Base-by-base conservation (phyloP, 2,113 vertebrate species). In the Corythornis vintsioides region DNA sequence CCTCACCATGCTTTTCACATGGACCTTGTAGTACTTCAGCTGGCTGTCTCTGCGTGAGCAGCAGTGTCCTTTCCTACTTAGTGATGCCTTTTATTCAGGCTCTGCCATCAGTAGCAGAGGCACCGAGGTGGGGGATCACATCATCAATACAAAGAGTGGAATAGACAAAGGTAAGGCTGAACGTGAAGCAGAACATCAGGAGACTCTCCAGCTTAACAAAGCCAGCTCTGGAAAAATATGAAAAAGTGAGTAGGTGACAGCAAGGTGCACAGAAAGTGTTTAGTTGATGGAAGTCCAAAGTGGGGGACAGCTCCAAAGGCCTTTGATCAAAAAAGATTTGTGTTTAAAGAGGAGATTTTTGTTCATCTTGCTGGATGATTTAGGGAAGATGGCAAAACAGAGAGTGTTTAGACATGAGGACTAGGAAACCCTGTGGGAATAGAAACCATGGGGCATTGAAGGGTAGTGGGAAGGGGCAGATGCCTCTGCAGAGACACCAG, bases 21-120 rank as follows among this genome's bases (percentile, higher is more conserved):
- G 4, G 47, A 33, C 19, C 61, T 64, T 0, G 0, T 60, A 64
- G 52, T 38, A 10, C 52, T 47, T 47, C 0, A 4, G 57, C 67
- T 84, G 61, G n/a, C 45, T 22, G 1, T 79, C 69, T 75, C 73
- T 67, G 71, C 11, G 22, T 0, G 0, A 65, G 69, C 33, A 33
- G 12, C 66, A 29, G 60, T 35, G 55, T 72, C 50, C 73, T 93
- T 66, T 92, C 33, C 88, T 73, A 3, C 35, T 88, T 57, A 72
- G 40, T 1, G 2, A 35, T 57, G 72, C 53, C 33, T 88, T 94
- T 88, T 65, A 61, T 88, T 86, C 55, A 48, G 70, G 28, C 55
- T 90, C 71, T 87, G 55, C 73, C 61, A 12, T 26, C 66, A 55
- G 77, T 75, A 79, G 82, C 57, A 4, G 13, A 77, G 73, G 79